phyloP scores from a whole-genome alignment of 2,797 vertebrate genomes.

The Furcifer pardalis region DNA sequence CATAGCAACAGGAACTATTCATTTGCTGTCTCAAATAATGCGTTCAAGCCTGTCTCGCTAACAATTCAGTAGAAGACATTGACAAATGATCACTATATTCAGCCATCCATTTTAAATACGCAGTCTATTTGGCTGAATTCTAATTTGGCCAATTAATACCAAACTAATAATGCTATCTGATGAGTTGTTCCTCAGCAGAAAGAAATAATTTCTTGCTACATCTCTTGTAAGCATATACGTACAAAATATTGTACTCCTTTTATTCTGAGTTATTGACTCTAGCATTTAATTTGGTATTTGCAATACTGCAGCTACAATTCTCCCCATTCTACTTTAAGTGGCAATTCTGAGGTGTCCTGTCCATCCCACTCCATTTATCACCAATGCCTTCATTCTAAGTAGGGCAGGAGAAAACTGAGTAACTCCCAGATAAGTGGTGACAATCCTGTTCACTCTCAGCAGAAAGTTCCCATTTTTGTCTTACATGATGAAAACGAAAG shows the following conservation, averaged over 20 bases:
- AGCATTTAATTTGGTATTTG: neutral
- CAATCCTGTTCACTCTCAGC: neutral
- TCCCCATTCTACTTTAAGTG: neutral
- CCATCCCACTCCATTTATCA: neutral
- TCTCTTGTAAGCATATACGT: neutral
- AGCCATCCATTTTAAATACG: slow-evolving; percentile 75
- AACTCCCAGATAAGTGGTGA: neutral
- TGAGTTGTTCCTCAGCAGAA: slow-evolving; percentile 56
- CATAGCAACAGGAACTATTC: slow-evolving; percentile 76
- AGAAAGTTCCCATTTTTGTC: neutral
- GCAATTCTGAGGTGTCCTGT: too few species aligned
- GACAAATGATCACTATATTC: slow-evolving; percentile 77
- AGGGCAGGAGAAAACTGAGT: neutral
- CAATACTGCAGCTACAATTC: neutral
- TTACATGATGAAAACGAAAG: neutral
- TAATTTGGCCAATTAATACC: slow-evolving; percentile 71
- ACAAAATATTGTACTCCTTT: neutral
- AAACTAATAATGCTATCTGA: slow-evolving; percentile 65
- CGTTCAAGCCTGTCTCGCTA: slow-evolving; percentile 69
- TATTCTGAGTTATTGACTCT: neutral
- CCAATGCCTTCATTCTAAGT: neutral
- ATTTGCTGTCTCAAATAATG: slow-evolving; percentile 76
- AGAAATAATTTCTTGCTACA: slow-evolving; percentile 53
- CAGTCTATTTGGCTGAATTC: slow-evolving; percentile 76
- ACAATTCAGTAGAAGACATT: slow-evolving; percentile 74